Evolutionary conservation across 2,888 invertebrate genomes (phyloP).

Genomic region (Ennomos quercinarius): DNA sequence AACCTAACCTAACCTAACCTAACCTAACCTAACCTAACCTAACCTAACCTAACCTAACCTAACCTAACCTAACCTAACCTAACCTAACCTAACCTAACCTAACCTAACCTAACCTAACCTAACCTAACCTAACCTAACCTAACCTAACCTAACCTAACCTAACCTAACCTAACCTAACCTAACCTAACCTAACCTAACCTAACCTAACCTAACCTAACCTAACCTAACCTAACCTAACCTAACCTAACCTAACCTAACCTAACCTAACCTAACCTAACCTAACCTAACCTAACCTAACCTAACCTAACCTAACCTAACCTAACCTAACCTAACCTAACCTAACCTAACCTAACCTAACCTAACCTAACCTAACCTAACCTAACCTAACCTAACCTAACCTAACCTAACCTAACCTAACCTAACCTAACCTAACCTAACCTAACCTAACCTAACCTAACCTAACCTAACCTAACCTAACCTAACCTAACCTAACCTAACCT

Average conservation of each 20-base stretch:
- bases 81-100: conserved; percentile 3
- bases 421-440: conserved; percentile 3
- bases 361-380: conserved; percentile 3
- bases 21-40: conserved; percentile 3
- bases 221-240: conserved; percentile 3
- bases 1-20: conserved; percentile 3
- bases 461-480: conserved; percentile 3
- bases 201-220: conserved; percentile 3
- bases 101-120: conserved; percentile 3
- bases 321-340: conserved; percentile 3
- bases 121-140: conserved; percentile 3
- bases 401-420: conserved; percentile 3
- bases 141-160: conserved; percentile 3
- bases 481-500: conserved; percentile 3
- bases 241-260: conserved; percentile 3
- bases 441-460: conserved; percentile 3
- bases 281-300: conserved; percentile 3
- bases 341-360: conserved; percentile 3
- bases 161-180: conserved; percentile 3
- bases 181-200: conserved; percentile 3
- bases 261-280: conserved; percentile 3
- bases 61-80: conserved; percentile 3
- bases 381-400: conserved; percentile 3
- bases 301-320: conserved; percentile 3
- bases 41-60: conserved; percentile 3